Percentiles rank a stretch among this genome's conserved stretches.
Conservation (phyloP, 1,140 invertebrate species). For the Cecropterus lyciades region DNA sequence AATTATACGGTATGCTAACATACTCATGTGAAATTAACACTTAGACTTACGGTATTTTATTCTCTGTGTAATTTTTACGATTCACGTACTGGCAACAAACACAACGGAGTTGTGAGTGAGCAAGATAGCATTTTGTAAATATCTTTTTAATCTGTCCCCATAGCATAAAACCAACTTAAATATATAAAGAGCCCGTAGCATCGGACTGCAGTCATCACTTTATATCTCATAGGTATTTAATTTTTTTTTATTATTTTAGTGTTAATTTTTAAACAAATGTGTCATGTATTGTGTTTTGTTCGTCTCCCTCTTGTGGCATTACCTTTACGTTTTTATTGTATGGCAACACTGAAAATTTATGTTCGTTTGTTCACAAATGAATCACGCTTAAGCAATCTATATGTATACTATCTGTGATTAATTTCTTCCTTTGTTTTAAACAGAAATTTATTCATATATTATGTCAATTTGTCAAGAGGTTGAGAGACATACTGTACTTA, state of each 20-base stretch:
- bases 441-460: constrained; percentile 23
- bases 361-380: neutral
- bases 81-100: constrained; percentile 57
- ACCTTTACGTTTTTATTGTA: constrained; percentile 51
- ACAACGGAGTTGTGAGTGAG: constrained; percentile 64
- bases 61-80: constrained; percentile 42
- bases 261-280: constrained; percentile 76
- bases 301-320: constrained; percentile 52
- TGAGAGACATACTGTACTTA: constrained; percentile 68
- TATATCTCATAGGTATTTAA: constrained; percentile 84
- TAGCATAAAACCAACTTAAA: constrained; percentile 79
- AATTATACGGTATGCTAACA: constrained; percentile 38
- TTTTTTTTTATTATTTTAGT: constrained; percentile 75
- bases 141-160: constrained; percentile 75
- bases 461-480: constrained; percentile 62
- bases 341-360: constrained; percentile 57
- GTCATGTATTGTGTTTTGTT: constrained; percentile 66
- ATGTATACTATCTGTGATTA: constrained; percentile 59
- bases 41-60: constrained; percentile 39
- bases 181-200: constrained; percentile 53
- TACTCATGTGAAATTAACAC: constrained; percentile 38
- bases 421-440: constrained; percentile 48
- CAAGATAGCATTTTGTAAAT: constrained; percentile 80
- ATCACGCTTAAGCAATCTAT: neutral
- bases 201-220: constrained; percentile 76